phyloP scores from a whole-genome alignment of 2,888 invertebrate genomes.

The Subacronicta megacephala region DNA sequence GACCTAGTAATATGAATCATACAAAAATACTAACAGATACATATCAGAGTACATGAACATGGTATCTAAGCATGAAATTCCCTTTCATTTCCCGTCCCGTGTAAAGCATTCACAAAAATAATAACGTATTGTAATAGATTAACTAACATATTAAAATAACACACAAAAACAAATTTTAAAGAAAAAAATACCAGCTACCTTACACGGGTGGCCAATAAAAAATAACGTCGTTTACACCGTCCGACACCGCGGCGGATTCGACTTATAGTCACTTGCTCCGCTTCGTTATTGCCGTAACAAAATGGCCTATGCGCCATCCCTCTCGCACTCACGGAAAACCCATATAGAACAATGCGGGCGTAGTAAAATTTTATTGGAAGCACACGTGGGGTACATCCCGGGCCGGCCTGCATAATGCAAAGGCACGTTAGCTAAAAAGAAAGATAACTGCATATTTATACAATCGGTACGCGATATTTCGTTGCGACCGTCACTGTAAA shows the following conservation, averaged over 20 bases:
- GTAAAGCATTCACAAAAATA: constrained; percentile 35
- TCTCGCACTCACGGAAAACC: constrained; percentile 69
- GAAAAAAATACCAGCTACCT: constrained; percentile 63
- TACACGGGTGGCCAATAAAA: constrained; percentile 72
- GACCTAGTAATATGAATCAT: too few species aligned
- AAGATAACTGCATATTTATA: constrained; percentile 89
- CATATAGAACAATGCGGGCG: constrained; percentile 82
- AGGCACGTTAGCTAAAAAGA: constrained; percentile 87
- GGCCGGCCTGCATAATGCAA: constrained; percentile 84
- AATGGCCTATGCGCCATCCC: constrained; percentile 75
- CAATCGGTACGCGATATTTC: constrained; percentile 86
- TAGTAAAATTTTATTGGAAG: constrained; percentile 88
- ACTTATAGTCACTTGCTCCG: constrained; percentile 79
- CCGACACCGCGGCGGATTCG: constrained; percentile 67
- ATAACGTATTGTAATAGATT: constrained; percentile 45
- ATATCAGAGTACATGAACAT: too few species aligned
- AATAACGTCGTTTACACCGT: constrained; percentile 72
- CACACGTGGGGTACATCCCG: constrained; percentile 81
- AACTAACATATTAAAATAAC: constrained; percentile 45
- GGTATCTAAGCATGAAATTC: constrained; percentile 22
- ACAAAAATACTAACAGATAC: too few species aligned
- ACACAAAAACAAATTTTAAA: constrained; percentile 68
- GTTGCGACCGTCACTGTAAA: constrained; percentile 84
- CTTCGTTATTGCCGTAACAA: constrained; percentile 78
- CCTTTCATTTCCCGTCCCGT: constrained; percentile 25